Conservation (phyloP, 2,797 vertebrate species). For the Salmo trutta region DNA sequence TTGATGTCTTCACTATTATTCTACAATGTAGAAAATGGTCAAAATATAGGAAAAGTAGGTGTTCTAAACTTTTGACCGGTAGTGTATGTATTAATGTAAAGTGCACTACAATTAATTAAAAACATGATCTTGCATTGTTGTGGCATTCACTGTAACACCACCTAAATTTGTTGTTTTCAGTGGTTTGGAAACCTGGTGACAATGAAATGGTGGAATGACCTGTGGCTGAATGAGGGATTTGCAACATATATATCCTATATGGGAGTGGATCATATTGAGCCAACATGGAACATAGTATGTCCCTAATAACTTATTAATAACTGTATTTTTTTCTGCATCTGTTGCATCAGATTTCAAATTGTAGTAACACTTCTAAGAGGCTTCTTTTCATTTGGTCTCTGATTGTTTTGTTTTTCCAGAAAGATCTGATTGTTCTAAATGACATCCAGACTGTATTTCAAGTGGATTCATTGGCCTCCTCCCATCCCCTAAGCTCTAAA, state of each 20-base stretch:
- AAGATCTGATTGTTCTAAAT: constrained; percentile 36
- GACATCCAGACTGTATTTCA: constrained; percentile 56
- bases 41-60: too few species aligned
- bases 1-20: too few species aligned
- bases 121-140: not conserved
- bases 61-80: too few species aligned
- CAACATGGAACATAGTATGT: constrained; percentile 62
- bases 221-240: constrained; percentile 82
- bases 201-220: constrained; percentile 81
- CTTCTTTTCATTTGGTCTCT: not conserved
- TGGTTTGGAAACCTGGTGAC: constrained; percentile 85
- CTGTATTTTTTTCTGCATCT: too few species aligned
- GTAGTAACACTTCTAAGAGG: not conserved
- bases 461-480: constrained; percentile 63
- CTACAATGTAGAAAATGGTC: too few species aligned
- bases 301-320: not conserved
- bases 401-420: constrained; percentile 51
- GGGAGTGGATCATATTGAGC: constrained; percentile 54
- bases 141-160: not conserved
- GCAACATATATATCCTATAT: constrained; percentile 66
- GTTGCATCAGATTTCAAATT: not conserved
- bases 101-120: not conserved
- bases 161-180: constrained; percentile 52
- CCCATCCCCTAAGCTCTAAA: constrained; percentile 64
- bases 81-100: too few species aligned